Evolutionary conservation across 2,797 vertebrate species (phyloP).

Genomic region (Scolopax bukidnonensis): DNA sequence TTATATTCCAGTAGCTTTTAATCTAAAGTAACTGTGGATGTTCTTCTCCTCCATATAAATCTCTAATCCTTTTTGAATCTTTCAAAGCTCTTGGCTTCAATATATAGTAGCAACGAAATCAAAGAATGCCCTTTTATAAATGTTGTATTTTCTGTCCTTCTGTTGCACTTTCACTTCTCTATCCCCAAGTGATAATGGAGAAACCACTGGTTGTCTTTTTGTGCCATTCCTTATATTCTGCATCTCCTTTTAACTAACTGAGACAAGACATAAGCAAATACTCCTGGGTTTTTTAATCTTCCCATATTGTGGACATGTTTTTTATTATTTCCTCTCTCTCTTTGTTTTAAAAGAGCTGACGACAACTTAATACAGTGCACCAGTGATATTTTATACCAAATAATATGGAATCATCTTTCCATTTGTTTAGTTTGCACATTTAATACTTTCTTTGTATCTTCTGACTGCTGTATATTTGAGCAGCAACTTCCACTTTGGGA

Average conservation of each 20-base stretch:
- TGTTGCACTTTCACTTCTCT: not conserved
- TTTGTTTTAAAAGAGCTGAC: not conserved
- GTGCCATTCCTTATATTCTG: not conserved
- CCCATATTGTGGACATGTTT: not conserved
- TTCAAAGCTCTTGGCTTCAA: slow-evolving; percentile 1
- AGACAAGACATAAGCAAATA: not conserved
- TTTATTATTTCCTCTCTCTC: not conserved
- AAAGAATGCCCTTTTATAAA: not conserved
- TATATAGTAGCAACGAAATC: not conserved
- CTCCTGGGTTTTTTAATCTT: not conserved
- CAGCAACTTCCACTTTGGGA: not conserved
- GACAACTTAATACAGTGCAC: not conserved
- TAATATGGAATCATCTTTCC: not conserved
- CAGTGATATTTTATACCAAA: not conserved
- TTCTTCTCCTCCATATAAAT: not conserved
- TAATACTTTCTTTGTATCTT: not conserved
- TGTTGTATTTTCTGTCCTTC: not conserved
- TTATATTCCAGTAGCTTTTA: slow-evolving; percentile 11
- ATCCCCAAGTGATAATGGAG: not conserved
- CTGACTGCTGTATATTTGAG: not conserved
- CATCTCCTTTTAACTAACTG: not conserved
- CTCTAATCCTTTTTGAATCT: slow-evolving; percentile 8
- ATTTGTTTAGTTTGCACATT: not conserved
- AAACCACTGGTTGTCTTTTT: not conserved
- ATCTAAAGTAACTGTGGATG: slow-evolving; percentile 7